Percentiles rank a stretch among this genome's conserved stretches.
Conservation (phyloP, 2,797 vertebrate genomes). For the Leuciscus waleckii region DNA sequence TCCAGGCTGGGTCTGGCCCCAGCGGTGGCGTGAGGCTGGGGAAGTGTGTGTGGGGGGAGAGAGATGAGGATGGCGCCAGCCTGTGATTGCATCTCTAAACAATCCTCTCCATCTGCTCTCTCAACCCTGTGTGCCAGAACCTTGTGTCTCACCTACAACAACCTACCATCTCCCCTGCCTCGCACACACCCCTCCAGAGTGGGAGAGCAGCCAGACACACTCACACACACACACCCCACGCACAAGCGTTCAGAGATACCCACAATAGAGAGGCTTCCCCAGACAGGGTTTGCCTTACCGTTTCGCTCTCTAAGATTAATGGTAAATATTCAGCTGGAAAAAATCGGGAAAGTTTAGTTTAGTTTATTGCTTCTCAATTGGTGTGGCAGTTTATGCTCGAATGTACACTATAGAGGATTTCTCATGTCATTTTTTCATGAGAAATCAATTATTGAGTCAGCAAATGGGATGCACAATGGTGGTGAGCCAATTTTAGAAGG, state of each 20-base stretch:
- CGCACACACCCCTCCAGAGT: slow-evolving; percentile 48
- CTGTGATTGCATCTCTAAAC: slow-evolving; percentile 65
- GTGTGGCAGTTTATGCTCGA: not conserved
- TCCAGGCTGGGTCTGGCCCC: slow-evolving; percentile 36
- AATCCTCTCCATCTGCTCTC: slow-evolving; percentile 69
- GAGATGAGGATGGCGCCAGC: slow-evolving; percentile 63
- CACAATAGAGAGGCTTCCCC: slow-evolving; percentile 43
- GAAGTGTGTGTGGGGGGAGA: slow-evolving; percentile 34
- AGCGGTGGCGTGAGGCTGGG: slow-evolving; percentile 43
- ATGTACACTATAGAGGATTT: not conserved
- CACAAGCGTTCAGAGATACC: slow-evolving; percentile 45
- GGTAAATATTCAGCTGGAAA: slow-evolving; percentile 7
- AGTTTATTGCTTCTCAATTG: not conserved
- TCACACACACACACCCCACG: slow-evolving; percentile 19
- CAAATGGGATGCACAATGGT: not conserved
- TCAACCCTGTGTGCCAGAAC: slow-evolving; percentile 55
- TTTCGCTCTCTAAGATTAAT: slow-evolving; percentile 16
- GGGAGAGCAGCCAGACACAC: slow-evolving; percentile 57
- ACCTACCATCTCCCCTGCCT: slow-evolving; percentile 60
- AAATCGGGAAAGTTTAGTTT: slow-evolving; percentile 19
- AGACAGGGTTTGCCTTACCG: slow-evolving; percentile 30
- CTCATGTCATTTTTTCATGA: not conserved
- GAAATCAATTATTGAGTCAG: not conserved
- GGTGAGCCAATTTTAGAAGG: not conserved
- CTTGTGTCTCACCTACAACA: slow-evolving; percentile 62